A percentile compares a stretch with the other conserved stretches of the same genome.
Evolutionary conservation across 1,140 invertebrate genomes (phyloP).

Genomic region (Pteromalus puparum): DNA sequence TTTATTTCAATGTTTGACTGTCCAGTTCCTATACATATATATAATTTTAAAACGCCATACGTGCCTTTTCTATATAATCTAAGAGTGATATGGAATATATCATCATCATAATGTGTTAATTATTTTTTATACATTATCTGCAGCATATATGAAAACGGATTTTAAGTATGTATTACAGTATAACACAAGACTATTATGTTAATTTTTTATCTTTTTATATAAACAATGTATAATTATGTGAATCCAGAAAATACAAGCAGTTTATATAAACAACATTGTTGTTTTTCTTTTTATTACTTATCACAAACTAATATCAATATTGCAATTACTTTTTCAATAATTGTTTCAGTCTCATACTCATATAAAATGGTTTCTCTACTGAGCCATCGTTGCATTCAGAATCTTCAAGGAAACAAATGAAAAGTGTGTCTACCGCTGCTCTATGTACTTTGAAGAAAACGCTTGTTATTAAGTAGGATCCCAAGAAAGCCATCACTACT

Average conservation of each 20-base stretch:
- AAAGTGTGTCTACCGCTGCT: constrained; percentile 96
- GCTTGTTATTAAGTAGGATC: constrained; percentile 75
- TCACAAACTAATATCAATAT: background rate
- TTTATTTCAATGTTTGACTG: background rate
- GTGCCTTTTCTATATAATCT: background rate
- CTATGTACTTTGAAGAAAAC: constrained; percentile 95
- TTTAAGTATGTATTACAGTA: background rate
- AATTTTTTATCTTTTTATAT: background rate
- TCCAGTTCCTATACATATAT: background rate
- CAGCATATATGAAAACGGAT: background rate
- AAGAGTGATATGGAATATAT: background rate
- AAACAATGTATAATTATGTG: background rate
- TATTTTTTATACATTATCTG: background rate
- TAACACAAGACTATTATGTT: background rate
- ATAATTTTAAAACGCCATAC: background rate
- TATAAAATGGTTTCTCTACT: constrained; percentile 92
- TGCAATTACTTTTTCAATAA: constrained; percentile 59
- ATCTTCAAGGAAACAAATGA: constrained; percentile 97
- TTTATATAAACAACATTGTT: background rate
- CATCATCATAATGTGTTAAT: background rate
- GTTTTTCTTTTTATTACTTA: background rate
- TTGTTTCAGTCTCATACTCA: constrained; percentile 84
- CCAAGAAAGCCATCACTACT: constrained; percentile 74
- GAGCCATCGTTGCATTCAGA: constrained; percentile 96
- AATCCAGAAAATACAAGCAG: background rate